Percentiles rank a stretch among this genome's conserved stretches.
phyloP scores from a whole-genome alignment of 2,113 vertebrate species.

The Rhodinocichla rosea region DNA sequence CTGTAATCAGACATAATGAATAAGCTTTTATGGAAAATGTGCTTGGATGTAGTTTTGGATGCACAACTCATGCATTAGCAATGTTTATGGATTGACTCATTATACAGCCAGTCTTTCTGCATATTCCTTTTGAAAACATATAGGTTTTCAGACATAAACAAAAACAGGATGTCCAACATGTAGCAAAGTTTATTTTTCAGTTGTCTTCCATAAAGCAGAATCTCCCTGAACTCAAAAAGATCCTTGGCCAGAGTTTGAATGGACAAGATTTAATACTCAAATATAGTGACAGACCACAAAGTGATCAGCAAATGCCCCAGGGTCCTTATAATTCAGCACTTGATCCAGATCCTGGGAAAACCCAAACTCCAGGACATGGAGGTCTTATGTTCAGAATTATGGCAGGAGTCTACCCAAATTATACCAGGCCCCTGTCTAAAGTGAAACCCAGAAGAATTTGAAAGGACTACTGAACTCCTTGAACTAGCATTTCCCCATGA shows the following conservation, averaged over 20 bases:
- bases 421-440: not conserved
- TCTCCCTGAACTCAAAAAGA: not conserved
- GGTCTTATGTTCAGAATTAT: not conserved
- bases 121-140: not conserved
- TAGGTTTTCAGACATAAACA: not conserved
- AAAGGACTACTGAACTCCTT: not conserved
- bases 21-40: not conserved
- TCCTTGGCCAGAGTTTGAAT: not conserved
- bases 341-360: not conserved
- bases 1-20: not conserved
- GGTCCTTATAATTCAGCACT: not conserved
- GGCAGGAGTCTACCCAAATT: not conserved
- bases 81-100: not conserved
- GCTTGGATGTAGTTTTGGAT: not conserved
- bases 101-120: not conserved
- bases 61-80: not conserved
- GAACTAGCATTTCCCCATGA: not conserved
- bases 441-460: not conserved
- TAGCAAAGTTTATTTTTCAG: not conserved
- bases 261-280: not conserved
- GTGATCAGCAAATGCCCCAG: not conserved
- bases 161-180: rapidly evolving
- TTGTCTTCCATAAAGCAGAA: not conserved
- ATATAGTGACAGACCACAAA: not conserved
- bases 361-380: not conserved